Percentiles rank a stretch among this genome's conserved stretches.
Evolutionary conservation across 2,888 invertebrate species (phyloP).

Genomic region (Acronicta psi): DNA sequence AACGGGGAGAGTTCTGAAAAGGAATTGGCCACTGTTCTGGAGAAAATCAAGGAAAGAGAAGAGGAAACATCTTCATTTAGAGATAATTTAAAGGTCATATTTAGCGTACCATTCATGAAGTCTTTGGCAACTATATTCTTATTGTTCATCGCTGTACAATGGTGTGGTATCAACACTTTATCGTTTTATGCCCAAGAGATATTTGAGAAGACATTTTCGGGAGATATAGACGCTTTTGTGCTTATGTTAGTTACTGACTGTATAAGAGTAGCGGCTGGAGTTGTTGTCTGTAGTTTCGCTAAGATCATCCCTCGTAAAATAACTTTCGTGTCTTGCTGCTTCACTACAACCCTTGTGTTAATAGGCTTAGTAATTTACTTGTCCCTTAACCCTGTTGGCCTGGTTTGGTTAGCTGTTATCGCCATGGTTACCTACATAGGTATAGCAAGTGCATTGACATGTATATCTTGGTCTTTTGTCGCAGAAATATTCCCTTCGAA

Average conservation of each 20-base stretch:
- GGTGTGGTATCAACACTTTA: conserved; percentile 68
- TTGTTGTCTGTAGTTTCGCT: conserved; percentile 59
- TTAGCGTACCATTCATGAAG: conserved; percentile 64
- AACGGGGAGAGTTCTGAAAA: conserved; percentile 58
- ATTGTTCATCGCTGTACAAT: conserved; percentile 63
- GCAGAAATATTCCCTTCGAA: conserved; percentile 71
- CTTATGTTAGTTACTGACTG: conserved; percentile 68
- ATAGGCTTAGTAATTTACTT: conserved; percentile 59
- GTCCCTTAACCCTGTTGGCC: conserved; percentile 53
- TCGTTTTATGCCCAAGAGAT: conserved; percentile 70
- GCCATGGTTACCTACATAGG: conserved; percentile 63
- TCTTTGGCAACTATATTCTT: conserved; percentile 53
- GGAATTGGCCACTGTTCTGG: conserved; percentile 64
- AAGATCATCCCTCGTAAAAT: conserved; percentile 58
- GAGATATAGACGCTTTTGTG: conserved; percentile 62
- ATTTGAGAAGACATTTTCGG: conserved; percentile 64
- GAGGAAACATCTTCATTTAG: conserved; percentile 40
- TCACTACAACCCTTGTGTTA: conserved; percentile 55
- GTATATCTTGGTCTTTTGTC: conserved; percentile 69
- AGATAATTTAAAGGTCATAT: conserved; percentile 55
- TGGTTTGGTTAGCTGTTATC: conserved; percentile 61
- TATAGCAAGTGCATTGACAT: conserved; percentile 58
- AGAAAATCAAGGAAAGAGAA: conserved; percentile 55
- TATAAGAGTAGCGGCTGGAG: conserved; percentile 54
- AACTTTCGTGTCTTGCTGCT: conserved; percentile 58